A percentile compares a stretch with the other conserved stretches of the same genome.
phyloP scores from a whole-genome alignment of 2,888 invertebrate species.

The Phalera bucephala region DNA sequence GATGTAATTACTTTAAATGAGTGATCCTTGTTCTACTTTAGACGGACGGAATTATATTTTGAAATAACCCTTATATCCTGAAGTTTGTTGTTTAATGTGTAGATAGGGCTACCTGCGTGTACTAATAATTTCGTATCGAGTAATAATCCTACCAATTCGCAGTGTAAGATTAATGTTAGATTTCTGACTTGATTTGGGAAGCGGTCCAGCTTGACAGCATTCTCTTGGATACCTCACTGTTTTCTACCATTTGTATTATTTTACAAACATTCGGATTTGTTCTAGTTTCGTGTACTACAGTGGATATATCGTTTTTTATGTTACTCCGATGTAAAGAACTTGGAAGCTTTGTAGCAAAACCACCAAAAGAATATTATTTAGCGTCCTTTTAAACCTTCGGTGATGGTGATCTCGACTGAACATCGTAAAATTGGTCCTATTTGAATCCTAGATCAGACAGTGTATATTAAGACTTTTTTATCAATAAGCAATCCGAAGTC shows the following conservation, averaged over 20 bases:
- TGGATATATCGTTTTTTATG: neutral
- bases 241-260: conserved; percentile 36
- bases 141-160: conserved; percentile 57
- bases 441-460: no score
- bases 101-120: conserved; percentile 20
- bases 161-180: conserved; percentile 49
- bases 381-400: no score
- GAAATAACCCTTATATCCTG: conserved; percentile 12
- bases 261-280: conserved; percentile 37
- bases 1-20: conserved; percentile 6
- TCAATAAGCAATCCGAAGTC: no score
- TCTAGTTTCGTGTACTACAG: no score
- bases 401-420: no score
- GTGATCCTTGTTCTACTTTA: conserved; percentile 13
- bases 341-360: no score
- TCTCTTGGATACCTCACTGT: conserved; percentile 46
- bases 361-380: no score
- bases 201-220: conserved; percentile 62
- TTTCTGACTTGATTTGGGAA: conserved; percentile 52
- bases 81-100: conserved; percentile 14
- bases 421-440: no score
- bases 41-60: conserved; percentile 11
- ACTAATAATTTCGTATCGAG: conserved; percentile 37
- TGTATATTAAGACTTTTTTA: no score
- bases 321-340: no score